Percentiles rank a stretch among this genome's conserved stretches.
Conservation (phyloP, 2,888 invertebrate species). For the Oeneis ivallda region DNA sequence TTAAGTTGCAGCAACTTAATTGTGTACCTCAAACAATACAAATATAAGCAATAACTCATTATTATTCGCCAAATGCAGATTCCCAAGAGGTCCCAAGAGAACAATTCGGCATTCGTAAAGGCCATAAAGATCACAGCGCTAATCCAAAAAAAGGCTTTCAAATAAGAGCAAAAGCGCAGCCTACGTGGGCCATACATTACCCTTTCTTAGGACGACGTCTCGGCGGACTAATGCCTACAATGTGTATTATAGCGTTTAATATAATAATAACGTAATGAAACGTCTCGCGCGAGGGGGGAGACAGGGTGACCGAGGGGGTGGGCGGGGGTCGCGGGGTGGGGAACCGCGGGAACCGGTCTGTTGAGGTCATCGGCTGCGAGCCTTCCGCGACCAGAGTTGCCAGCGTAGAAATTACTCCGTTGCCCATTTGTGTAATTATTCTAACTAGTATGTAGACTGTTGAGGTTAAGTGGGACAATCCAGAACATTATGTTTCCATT, state of each 20-base stretch:
- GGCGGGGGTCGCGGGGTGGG: constrained; percentile 48
- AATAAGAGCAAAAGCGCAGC: constrained; percentile 58
- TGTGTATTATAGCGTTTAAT: constrained; percentile 81
- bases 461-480: constrained; percentile 56
- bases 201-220: constrained; percentile 67
- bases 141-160: constrained; percentile 55
- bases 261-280: constrained; percentile 83
- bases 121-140: constrained; percentile 64
- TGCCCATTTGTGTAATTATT: constrained; percentile 65
- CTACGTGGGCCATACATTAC: constrained; percentile 61
- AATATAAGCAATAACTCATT: no score
- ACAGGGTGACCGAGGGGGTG: constrained; percentile 49
- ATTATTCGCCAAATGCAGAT: neutral
- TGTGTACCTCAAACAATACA: no score
- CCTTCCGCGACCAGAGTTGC: constrained; percentile 78
- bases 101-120: constrained; percentile 53
- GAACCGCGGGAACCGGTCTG: constrained; percentile 72
- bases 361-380: constrained; percentile 80
- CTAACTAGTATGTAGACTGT: constrained; percentile 42
- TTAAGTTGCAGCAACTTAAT: no score
- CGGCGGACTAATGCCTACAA: constrained; percentile 76
- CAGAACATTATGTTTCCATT: constrained; percentile 55
- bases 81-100: constrained; percentile 14
- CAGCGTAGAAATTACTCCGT: constrained; percentile 55
- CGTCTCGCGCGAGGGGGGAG: constrained; percentile 65